phyloP scores from a whole-genome alignment of 2,888 invertebrate genomes.

The Pelosia muscerda region DNA sequence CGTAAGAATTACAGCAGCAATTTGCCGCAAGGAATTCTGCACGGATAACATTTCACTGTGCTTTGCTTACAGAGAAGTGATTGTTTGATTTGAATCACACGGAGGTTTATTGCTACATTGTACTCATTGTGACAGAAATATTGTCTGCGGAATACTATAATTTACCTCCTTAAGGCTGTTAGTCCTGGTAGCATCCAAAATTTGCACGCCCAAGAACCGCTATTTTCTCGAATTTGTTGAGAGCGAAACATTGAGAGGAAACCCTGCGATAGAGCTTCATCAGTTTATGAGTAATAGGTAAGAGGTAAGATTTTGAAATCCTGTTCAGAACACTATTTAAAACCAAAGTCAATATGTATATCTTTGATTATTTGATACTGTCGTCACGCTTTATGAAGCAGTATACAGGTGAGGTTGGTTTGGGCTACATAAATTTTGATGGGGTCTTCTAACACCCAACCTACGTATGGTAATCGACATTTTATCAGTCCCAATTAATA shows the following conservation, averaged over 20 bases:
- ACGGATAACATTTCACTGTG: background rate
- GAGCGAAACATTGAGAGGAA: background rate
- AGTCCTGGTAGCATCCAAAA: background rate
- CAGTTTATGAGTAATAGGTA: too few relatives aligned
- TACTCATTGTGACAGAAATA: background rate
- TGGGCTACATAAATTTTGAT: background rate
- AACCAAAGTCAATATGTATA: too few relatives aligned
- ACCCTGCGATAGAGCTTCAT: background rate
- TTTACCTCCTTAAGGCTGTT: background rate
- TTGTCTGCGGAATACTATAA: background rate
- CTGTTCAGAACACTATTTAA: too few relatives aligned
- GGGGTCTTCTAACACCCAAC: background rate
- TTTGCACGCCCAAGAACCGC: background rate
- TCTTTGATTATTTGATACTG: too few relatives aligned
- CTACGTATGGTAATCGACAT: background rate
- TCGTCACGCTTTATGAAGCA: too few relatives aligned
- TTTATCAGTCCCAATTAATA: background rate
- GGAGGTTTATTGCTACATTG: background rate
- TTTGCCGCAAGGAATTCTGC: background rate
- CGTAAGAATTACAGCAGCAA: conserved; percentile 1
- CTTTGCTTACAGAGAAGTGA: background rate
- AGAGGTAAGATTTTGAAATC: too few relatives aligned
- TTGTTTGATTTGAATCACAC: background rate
- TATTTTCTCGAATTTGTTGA: background rate
- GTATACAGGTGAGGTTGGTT: background rate